Percentiles rank a stretch among this genome's conserved stretches.
phyloP scores from a whole-genome alignment of 2,797 vertebrate genomes.

The Babyrousa celebensis region DNA sequence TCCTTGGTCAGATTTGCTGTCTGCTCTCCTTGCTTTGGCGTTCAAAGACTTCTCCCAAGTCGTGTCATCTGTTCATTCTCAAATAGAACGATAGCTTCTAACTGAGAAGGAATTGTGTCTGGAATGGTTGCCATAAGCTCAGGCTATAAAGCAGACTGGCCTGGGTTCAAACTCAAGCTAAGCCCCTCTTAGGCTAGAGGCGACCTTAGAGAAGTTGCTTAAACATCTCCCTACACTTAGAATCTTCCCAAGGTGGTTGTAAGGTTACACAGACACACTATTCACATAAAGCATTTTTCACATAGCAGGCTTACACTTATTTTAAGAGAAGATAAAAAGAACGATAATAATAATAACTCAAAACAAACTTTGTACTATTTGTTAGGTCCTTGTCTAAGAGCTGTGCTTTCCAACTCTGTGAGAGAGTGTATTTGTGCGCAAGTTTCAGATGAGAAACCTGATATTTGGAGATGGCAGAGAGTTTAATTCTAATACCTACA shows the following conservation, averaged over 20 bases:
- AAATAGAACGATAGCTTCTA: not conserved
- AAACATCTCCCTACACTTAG: not conserved
- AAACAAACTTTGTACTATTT: not conserved
- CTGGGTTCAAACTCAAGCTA: not conserved
- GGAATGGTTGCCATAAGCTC: not conserved
- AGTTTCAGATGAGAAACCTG: not conserved
- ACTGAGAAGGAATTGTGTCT: not conserved
- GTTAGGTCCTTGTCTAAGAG: not conserved
- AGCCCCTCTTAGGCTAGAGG: not conserved
- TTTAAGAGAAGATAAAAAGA: not conserved
- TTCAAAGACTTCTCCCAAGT: not conserved
- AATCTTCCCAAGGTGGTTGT: not conserved
- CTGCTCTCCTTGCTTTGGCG: not conserved
- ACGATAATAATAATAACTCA: not conserved
- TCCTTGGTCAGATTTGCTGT: not conserved
- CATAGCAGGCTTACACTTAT: not conserved
- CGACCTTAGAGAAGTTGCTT: not conserved
- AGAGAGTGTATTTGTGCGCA: not conserved
- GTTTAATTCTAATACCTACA: not conserved
- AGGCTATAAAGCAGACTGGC: not conserved
- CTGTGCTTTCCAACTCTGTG: not conserved
- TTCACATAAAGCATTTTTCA: not conserved
- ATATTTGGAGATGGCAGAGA: not conserved
- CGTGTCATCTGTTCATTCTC: not conserved
- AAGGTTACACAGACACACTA: not conserved